phyloP scores from a whole-genome alignment of 2,888 invertebrate species.

The Oxyscelio sp. region DNA sequence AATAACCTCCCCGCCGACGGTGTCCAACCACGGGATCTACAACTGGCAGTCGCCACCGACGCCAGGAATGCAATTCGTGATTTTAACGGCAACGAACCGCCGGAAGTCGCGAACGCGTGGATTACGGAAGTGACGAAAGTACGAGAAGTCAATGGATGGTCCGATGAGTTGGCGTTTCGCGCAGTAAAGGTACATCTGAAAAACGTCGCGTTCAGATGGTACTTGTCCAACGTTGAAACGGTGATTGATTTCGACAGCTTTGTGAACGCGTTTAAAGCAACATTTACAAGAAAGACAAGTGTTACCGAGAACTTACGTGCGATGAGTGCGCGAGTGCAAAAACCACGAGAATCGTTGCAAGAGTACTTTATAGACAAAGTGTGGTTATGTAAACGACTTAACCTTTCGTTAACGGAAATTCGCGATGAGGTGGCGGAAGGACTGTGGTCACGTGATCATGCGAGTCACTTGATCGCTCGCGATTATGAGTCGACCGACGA shows the following conservation, averaged over 20 bases:
- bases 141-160: conserved; percentile 33
- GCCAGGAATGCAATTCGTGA: conserved; percentile 9
- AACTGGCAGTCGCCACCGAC: conserved; percentile 1
- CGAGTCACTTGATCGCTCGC: too few species aligned
- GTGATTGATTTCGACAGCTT: conserved; percentile 14
- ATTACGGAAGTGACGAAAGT: conserved; percentile 21
- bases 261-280: conserved; percentile 15
- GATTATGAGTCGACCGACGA: conserved; percentile 26
- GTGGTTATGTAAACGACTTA: conserved; percentile 48
- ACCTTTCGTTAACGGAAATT: conserved; percentile 31
- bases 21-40: background rate
- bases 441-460: too few species aligned
- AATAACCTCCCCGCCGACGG: too few species aligned
- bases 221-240: too few species aligned
- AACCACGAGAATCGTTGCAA: conserved; percentile 22
- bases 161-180: conserved; percentile 18
- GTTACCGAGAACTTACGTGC: conserved; percentile 29
- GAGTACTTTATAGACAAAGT: conserved; percentile 59
- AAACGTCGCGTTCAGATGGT: conserved; percentile 52
- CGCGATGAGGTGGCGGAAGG: conserved; percentile 51
- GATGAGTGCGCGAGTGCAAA: conserved; percentile 60
- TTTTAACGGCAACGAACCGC: conserved; percentile 25
- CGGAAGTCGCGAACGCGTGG: conserved; percentile 46
- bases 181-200: too few species aligned
- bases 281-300: conserved; percentile 6